Conservation (phyloP, 2,113 vertebrate genomes). For the Campylomormyrus tamandua region DNA sequence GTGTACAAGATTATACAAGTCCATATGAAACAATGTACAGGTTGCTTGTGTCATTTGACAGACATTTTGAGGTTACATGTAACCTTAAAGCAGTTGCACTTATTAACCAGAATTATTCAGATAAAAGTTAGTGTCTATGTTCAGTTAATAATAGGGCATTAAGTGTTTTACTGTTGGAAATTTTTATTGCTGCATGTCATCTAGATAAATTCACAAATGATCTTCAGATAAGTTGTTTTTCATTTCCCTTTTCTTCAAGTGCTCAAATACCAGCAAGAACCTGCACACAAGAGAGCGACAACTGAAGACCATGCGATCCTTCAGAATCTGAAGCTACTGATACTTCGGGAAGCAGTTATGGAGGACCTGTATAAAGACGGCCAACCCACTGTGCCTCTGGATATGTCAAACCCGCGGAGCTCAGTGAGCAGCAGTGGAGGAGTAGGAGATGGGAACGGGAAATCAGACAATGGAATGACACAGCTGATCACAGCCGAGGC, state of each 20-base stretch:
- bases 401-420: slow-evolving; percentile 64
- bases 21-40: not conserved
- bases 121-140: not conserved
- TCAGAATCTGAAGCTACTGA: slow-evolving; percentile 45
- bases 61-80: not conserved
- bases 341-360: slow-evolving; percentile 50
- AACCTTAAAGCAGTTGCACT: not conserved
- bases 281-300: slow-evolving; percentile 32
- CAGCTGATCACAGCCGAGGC: slow-evolving; percentile 68
- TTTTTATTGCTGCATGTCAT: not conserved
- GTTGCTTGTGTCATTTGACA: not conserved
- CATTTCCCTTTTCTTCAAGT: slow-evolving; percentile 36
- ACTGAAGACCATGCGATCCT: slow-evolving; percentile 34
- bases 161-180: not conserved
- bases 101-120: not conserved
- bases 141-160: not conserved
- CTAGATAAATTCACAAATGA: not conserved
- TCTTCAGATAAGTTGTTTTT: not conserved
- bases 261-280: slow-evolving; percentile 19
- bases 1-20: not conserved
- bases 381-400: slow-evolving; percentile 59
- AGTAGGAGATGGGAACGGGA: slow-evolving; percentile 51
- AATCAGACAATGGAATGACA: slow-evolving; percentile 71
- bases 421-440: slow-evolving; percentile 43
- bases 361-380: slow-evolving; percentile 70